Conservation (phyloP, 2,888 invertebrate species). For the Epirrhoe alternata region DNA sequence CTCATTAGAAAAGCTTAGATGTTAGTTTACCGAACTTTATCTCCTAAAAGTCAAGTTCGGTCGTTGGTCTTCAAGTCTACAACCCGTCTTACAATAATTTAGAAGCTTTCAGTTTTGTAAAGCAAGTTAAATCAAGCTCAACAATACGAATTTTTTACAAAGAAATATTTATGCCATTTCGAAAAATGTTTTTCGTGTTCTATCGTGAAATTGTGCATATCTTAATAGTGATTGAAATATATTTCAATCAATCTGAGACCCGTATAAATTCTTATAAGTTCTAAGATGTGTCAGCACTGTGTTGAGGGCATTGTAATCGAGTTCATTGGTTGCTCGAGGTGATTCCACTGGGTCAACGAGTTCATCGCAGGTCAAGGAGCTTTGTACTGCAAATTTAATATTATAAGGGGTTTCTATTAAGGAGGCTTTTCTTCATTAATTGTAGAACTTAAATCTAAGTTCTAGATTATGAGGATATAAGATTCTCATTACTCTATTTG, state of each 20-base stretch:
- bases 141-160: not conserved
- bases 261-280: slow-evolving; percentile 6
- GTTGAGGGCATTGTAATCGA: slow-evolving; percentile 56
- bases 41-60: slow-evolving; percentile 20
- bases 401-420: slow-evolving; percentile 14
- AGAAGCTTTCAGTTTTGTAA: not conserved
- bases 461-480: not conserved
- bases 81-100: not conserved
- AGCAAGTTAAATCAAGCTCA: not conserved
- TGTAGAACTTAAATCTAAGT: too few species aligned
- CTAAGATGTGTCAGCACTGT: slow-evolving; percentile 53
- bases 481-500: not conserved
- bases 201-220: not conserved
- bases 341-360: slow-evolving; percentile 70
- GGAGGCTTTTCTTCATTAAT: not conserved
- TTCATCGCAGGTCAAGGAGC: slow-evolving; percentile 64
- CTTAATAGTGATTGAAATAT: not conserved
- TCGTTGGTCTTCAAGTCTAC: slow-evolving; percentile 9
- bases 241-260: not conserved
- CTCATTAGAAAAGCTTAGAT: slow-evolving; percentile 13
- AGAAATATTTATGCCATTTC: slow-evolving; percentile 1
- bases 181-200: not conserved
- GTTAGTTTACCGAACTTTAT: slow-evolving; percentile 26
- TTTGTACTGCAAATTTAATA: slow-evolving; percentile 34
- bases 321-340: slow-evolving; percentile 55